Conservation (phyloP, 2,113 vertebrate genomes). For the Genyomyrus donnyi region DNA sequence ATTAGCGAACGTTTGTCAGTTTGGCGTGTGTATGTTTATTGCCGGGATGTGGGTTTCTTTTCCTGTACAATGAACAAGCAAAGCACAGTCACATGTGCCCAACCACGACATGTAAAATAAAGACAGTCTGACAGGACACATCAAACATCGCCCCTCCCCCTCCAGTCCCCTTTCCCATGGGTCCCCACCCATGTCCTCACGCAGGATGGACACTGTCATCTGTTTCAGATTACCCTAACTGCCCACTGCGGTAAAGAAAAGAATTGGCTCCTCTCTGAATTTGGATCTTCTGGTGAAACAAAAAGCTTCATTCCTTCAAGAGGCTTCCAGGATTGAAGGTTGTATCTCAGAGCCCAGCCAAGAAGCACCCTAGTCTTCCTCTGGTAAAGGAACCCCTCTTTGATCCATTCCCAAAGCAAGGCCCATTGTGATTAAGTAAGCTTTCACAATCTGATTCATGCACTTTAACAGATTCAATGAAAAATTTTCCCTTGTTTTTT, state of each 20-base stretch:
- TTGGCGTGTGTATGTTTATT: constrained; percentile 26
- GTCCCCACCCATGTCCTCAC: neutral
- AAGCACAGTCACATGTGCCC: constrained; percentile 5
- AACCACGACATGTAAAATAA: constrained; percentile 2
- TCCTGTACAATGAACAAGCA: constrained; percentile 23
- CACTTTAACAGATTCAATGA: neutral
- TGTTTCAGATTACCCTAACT: constrained; percentile 58
- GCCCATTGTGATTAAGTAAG: neutral
- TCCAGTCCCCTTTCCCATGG: neutral
- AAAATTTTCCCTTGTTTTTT: neutral
- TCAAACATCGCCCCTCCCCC: neutral
- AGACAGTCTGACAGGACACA: neutral
- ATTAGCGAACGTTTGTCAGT: neutral
- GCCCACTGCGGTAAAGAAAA: constrained; percentile 45
- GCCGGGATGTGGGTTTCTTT: constrained; percentile 13
- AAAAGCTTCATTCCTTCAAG: neutral
- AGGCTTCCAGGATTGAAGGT: neutral
- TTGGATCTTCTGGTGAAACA: constrained; percentile 33
- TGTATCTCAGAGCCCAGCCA: neutral
- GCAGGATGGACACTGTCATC: constrained; percentile 36
- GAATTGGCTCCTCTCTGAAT: constrained; percentile 45
- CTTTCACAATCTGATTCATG: neutral
- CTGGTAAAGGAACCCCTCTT: neutral
- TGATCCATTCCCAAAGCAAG: neutral
- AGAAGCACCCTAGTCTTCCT: neutral